Percentiles rank a stretch among this genome's conserved stretches.
Conservation (phyloP, 2,797 vertebrate genomes). For the Liasis olivaceus region DNA sequence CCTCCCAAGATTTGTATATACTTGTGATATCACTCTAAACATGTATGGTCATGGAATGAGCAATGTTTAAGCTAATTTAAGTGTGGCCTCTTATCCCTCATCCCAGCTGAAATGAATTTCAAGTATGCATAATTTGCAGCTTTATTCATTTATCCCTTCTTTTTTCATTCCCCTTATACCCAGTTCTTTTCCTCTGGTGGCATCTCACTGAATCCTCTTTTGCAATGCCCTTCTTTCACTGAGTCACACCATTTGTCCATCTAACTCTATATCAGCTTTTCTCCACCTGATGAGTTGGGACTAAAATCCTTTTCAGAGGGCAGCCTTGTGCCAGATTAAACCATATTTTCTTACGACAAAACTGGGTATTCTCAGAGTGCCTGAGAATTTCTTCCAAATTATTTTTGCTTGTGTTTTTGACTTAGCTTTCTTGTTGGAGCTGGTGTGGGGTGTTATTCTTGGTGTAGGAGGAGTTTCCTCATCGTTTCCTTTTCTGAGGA, state of each 20-base stretch:
- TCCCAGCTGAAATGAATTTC: conserved; percentile 1
- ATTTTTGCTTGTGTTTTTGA: background rate
- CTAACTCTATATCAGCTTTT: background rate
- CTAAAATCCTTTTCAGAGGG: background rate
- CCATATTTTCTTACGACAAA: background rate
- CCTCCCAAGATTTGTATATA: background rate
- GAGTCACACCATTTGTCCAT: background rate
- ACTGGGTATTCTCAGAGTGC: background rate
- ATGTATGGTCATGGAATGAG: conserved; percentile 30
- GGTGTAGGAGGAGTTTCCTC: background rate
- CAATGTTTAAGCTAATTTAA: conserved; percentile 22
- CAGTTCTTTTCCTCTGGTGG: background rate
- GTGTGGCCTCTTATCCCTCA: background rate
- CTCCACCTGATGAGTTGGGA: background rate
- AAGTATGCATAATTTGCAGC: background rate
- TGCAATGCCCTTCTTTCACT: background rate
- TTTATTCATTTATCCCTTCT: background rate
- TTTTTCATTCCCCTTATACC: background rate
- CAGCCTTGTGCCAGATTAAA: background rate
- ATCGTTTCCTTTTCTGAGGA: background rate
- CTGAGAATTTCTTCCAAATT: background rate
- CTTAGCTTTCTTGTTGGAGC: background rate
- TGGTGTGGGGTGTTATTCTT: background rate
- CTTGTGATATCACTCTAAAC: background rate
- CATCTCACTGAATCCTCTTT: background rate